Percentiles rank a stretch among this genome's conserved stretches.
Conservation (phyloP, 1,140 invertebrate species). For the Halictus rubicundus region DNA sequence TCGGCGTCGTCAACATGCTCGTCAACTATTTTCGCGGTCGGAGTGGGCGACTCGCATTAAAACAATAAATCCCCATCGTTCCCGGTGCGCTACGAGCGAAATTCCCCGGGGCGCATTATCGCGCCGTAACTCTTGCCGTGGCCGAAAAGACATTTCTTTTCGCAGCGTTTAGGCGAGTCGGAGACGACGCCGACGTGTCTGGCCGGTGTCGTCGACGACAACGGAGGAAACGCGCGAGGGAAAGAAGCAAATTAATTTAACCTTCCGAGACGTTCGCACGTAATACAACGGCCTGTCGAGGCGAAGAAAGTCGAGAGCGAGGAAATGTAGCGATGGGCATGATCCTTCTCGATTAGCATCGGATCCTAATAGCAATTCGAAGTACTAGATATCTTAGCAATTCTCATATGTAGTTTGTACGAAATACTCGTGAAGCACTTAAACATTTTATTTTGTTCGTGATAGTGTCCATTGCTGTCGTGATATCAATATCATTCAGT, state of each 20-base stretch:
- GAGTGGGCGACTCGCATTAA: slow-evolving; percentile 19
- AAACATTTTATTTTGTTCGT: too few species aligned
- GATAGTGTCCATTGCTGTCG: too few species aligned
- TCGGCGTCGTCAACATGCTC: background rate
- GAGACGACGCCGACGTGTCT: slow-evolving; percentile 40
- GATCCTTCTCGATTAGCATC: too few species aligned
- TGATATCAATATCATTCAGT: too few species aligned
- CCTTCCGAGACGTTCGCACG: slow-evolving; percentile 56
- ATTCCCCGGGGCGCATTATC: slow-evolving; percentile 26
- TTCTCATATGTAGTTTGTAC: too few species aligned
- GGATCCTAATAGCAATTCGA: too few species aligned
- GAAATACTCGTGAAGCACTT: too few species aligned
- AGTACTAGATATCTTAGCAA: too few species aligned
- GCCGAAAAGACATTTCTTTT: background rate
- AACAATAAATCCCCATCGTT: slow-evolving; percentile 25
- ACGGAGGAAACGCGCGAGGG: background rate
- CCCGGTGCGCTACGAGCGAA: background rate
- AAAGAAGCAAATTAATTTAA: slow-evolving; percentile 65
- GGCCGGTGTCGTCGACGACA: background rate
- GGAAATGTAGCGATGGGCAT: slow-evolving; percentile 23
- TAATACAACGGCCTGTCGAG: slow-evolving; percentile 41
- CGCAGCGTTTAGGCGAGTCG: background rate
- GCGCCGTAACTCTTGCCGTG: background rate
- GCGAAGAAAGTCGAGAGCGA: slow-evolving; percentile 23
- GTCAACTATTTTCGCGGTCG: slow-evolving; percentile 4